A percentile compares a stretch with the other conserved stretches of the same genome.
These are phyloP conservation scores for Porphyrio hochstetteri DNA, from an alignment of 2,113 vertebrate species.

Conservation along the genomic window DNA sequence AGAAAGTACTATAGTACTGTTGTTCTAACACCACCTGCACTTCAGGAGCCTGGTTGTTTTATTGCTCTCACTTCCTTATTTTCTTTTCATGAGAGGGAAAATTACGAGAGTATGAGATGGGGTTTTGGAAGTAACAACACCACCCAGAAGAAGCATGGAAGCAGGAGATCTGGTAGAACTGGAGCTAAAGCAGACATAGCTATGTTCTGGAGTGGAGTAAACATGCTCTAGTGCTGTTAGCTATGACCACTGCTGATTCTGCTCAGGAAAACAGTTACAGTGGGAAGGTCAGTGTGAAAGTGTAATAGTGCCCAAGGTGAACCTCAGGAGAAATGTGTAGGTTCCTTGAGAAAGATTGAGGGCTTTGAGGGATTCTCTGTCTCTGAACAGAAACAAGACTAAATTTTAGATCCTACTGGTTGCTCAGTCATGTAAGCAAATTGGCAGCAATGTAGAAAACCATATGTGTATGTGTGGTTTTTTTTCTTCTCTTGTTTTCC, in stretches of 20 bases:
- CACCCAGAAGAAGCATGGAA: neutral
- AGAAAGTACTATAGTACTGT: neutral
- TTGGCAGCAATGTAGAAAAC: neutral
- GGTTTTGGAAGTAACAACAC: neutral
- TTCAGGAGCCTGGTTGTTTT: neutral
- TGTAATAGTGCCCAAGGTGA: neutral
- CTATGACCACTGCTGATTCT: neutral
- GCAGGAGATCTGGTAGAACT: neutral
- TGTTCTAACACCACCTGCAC: neutral
- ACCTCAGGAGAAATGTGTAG: neutral
- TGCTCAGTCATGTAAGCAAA: neutral
- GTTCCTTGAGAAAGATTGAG: neutral
- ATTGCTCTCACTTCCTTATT: neutral
- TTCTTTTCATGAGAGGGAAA: neutral
- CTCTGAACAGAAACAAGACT: neutral
- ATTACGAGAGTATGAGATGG: neutral
- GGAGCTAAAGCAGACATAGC: neutral
- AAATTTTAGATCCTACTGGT: neutral
- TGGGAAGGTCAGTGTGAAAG: neutral
- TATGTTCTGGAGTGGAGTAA: neutral
- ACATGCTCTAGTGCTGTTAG: neutral
- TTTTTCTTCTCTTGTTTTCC: conserved; percentile 8
- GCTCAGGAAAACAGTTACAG: neutral
- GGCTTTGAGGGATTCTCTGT: neutral
- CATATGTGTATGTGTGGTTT: neutral